Conservation (phyloP, 2,113 vertebrate genomes). For the Festucalex cinctus region DNA sequence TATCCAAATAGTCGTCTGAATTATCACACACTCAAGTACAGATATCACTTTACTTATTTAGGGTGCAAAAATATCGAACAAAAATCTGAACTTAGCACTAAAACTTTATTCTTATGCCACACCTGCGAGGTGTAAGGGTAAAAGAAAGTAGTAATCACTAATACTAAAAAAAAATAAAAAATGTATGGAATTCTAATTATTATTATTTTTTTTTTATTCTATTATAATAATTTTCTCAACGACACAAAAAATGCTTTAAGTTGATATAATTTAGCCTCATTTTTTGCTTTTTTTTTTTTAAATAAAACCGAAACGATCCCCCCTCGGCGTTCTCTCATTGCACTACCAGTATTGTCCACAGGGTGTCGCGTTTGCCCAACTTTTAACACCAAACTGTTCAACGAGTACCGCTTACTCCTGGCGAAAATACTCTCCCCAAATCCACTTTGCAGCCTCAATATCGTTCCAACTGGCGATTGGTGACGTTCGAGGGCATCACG, state of each 20-base stretch:
- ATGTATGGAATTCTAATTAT: no score
- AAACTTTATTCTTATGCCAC: no score
- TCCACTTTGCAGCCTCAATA: slow-evolving; percentile 4
- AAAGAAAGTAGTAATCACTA: no score
- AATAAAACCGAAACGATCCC: neutral
- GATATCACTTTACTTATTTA: neutral
- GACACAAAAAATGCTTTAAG: no score
- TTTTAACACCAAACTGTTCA: neutral
- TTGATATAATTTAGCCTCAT: no score
- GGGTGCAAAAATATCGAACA: no score
- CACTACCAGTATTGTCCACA: slow-evolving; percentile 24
- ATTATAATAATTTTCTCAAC: no score
- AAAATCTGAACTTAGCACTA: no score
- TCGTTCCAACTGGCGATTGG: slow-evolving; percentile 27
- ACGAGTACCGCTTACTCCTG: neutral
- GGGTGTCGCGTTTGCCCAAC: slow-evolving; percentile 48
- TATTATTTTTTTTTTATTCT: no score
- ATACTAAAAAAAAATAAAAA: no score
- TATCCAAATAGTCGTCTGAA: neutral
- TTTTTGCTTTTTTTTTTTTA: neutral
- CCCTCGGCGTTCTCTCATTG: neutral
- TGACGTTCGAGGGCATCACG: slow-evolving; percentile 31
- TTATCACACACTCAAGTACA: neutral
- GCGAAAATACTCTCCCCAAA: neutral
- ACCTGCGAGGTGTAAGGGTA: no score